Conservation (phyloP, 2,113 vertebrate species). For the Poicephalus gulielmi region DNA sequence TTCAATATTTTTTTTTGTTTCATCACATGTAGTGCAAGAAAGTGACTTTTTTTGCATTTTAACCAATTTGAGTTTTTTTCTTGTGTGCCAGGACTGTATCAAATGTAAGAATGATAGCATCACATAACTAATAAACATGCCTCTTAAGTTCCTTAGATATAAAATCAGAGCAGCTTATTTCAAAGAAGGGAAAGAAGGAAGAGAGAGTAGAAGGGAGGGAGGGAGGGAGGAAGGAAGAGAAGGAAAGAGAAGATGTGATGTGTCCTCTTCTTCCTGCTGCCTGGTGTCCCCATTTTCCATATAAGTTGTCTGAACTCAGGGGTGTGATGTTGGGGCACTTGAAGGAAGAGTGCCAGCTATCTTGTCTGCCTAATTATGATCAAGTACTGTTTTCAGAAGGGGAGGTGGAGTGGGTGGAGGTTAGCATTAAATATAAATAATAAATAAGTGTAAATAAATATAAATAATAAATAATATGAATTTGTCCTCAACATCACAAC, state of each 20-base stretch:
- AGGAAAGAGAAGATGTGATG: not conserved
- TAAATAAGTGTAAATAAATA: too few relatives aligned
- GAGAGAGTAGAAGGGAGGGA: not conserved
- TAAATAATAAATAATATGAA: not conserved
- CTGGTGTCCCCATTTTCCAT: not conserved
- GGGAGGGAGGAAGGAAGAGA: not conserved
- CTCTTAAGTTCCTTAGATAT: not conserved
- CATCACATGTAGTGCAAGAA: not conserved
- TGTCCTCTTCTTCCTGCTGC: not conserved
- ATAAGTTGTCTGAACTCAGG: accelerated
- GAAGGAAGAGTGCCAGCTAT: not conserved
- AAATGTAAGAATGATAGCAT: not conserved
- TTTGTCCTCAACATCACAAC: not conserved
- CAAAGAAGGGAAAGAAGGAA: not conserved
- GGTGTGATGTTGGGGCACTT: accelerated
- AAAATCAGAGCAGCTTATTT: not conserved
- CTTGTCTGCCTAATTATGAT: not conserved
- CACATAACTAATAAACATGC: not conserved
- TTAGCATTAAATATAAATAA: not conserved
- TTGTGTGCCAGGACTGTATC: not conserved
- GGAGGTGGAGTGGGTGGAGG: not conserved
- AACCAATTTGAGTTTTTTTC: not conserved
- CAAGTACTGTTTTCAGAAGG: not conserved
- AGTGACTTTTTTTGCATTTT: not conserved
- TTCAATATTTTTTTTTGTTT: not conserved